Percentiles rank a stretch among this genome's conserved stretches.
phyloP scores from a whole-genome alignment of 1,140 invertebrate species.

The Goniozus legneri region DNA sequence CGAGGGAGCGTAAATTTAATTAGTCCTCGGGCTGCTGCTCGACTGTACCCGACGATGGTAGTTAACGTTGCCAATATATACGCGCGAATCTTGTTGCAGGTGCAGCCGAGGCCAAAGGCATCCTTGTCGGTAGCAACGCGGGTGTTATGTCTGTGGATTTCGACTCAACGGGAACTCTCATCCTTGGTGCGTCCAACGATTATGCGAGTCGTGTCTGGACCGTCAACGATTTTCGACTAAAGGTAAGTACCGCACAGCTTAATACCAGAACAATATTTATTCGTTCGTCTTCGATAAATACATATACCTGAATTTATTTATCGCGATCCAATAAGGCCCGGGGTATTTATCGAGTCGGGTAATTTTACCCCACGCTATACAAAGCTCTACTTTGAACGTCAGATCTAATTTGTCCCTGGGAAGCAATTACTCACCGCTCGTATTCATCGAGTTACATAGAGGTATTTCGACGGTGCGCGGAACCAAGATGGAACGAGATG shows the following conservation, averaged over 20 bases:
- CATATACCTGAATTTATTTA: too few relatives aligned
- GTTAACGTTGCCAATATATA: conserved; percentile 23
- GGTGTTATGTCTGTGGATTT: conserved; percentile 95
- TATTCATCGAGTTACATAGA: conserved; percentile 10
- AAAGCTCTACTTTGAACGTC: not conserved
- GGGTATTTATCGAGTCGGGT: not conserved
- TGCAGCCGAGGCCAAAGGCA: conserved; percentile 67
- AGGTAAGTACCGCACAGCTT: too few relatives aligned
- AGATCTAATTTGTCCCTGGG: not conserved
- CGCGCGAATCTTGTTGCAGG: conserved; percentile 54
- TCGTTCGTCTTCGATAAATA: too few relatives aligned
- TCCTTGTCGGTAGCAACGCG: conserved; percentile 85
- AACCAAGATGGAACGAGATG: conserved; percentile 8
- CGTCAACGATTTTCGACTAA: conserved; percentile 80
- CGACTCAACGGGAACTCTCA: conserved; percentile 79
- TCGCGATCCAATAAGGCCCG: too few relatives aligned
- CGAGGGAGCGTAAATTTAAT: conserved; percentile 38
- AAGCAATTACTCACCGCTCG: conserved; percentile 9
- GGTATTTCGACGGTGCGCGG: not conserved
- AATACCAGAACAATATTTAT: too few relatives aligned
- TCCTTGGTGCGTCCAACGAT: conserved; percentile 91
- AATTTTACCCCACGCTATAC: not conserved
- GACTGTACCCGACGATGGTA: conserved; percentile 19
- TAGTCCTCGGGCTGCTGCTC: conserved; percentile 26
- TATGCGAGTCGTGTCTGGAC: conserved; percentile 94